Percentiles rank a stretch among this genome's conserved stretches.
These are phyloP conservation scores for Trematomus loennbergii DNA, from an alignment of 2,113 vertebrate species.

Conservation along the genomic window DNA sequence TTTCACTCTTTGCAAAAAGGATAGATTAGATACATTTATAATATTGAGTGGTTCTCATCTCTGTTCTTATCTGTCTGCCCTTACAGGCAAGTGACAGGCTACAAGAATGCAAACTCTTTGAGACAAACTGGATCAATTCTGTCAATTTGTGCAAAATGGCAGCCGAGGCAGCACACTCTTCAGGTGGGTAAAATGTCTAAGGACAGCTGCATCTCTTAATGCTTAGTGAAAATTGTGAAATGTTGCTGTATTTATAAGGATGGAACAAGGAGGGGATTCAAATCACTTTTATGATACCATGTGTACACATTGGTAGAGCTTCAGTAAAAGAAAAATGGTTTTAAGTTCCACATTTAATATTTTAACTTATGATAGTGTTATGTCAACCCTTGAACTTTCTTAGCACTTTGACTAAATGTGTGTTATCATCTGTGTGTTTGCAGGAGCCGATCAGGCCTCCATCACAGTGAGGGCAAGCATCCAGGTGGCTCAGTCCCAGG, in stretches of 20 bases:
- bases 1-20: not conserved
- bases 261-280: not conserved
- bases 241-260: not conserved
- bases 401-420: slow-evolving; percentile 1
- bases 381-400: not conserved
- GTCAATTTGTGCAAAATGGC: slow-evolving; percentile 82
- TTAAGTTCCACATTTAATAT: not conserved
- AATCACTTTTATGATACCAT: not conserved
- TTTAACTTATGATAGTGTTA: not conserved
- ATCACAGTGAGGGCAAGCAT: slow-evolving; percentile 87
- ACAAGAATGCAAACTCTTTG: slow-evolving; percentile 80
- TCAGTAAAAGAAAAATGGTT: not conserved
- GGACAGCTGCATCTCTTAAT: not conserved
- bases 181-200: slow-evolving; percentile 70
- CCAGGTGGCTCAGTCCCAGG: slow-evolving; percentile 88
- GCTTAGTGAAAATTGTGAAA: not conserved
- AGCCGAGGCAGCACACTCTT: slow-evolving; percentile 76
- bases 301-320: not conserved
- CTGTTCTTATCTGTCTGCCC: slow-evolving; percentile 6
- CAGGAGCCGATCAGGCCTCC: slow-evolving; percentile 92
- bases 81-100: slow-evolving; percentile 77
- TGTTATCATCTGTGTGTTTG: slow-evolving; percentile 23
- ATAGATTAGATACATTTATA: not conserved
- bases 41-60: not conserved
- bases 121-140: slow-evolving; percentile 80